Conservation (phyloP, 2,797 vertebrate genomes). For the Hippocampus kuda region DNA sequence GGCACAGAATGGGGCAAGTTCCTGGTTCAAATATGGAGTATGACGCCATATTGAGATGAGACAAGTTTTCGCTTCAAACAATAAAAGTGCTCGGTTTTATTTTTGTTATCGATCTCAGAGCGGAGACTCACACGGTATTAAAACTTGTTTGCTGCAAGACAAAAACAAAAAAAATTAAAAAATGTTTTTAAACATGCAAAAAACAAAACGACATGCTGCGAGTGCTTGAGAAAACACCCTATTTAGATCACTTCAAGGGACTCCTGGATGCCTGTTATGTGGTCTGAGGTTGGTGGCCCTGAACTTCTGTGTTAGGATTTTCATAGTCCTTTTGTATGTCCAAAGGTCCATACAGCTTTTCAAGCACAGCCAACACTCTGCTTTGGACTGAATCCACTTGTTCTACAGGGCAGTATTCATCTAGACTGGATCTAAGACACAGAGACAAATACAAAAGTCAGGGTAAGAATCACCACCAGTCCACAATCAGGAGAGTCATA, state of each 20-base stretch:
- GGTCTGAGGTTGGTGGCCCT: slow-evolving; percentile 16
- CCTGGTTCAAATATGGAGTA: no score
- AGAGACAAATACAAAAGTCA: slow-evolving; percentile 9
- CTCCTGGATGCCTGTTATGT: slow-evolving; percentile 18
- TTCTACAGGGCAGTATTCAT: slow-evolving; percentile 88
- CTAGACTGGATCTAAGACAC: slow-evolving; percentile 83
- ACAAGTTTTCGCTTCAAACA: no score
- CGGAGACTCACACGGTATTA: no score
- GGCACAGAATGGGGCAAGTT: no score
- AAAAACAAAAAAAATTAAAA: not conserved
- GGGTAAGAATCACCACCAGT: slow-evolving; percentile 3
- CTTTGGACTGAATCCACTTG: slow-evolving; percentile 85
- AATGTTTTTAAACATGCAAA: not conserved
- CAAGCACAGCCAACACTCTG: slow-evolving; percentile 67
- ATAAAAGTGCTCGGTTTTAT: no score
- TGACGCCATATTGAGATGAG: no score
- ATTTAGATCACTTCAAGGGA: not conserved
- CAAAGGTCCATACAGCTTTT: slow-evolving; percentile 69
- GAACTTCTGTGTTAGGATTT: slow-evolving; percentile 14
- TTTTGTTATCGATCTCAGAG: no score
- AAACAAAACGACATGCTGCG: not conserved
- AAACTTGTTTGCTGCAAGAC: not conserved
- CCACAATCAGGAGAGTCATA: not conserved
- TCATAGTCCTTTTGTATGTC: slow-evolving; percentile 52
- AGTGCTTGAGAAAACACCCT: not conserved